Evolutionary conservation across 2,888 invertebrate species (phyloP).

Genomic region (Abrostola tripartita): DNA sequence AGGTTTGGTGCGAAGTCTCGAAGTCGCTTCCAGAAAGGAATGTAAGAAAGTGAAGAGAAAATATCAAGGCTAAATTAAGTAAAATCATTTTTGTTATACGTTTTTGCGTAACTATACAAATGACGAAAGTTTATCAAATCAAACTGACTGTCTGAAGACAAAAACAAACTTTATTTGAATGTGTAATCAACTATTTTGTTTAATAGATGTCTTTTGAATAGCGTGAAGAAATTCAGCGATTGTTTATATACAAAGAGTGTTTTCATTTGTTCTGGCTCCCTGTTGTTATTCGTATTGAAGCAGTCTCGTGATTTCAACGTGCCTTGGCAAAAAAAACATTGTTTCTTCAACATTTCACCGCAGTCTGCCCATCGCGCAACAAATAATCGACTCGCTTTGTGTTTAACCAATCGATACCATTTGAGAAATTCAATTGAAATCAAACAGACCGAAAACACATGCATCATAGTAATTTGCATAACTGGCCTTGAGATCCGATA

Average conservation of each 20-base stretch:
- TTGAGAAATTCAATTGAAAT: constrained; percentile 67
- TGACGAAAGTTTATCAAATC: background rate
- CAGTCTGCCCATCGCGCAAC: constrained; percentile 31
- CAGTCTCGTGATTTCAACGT: constrained; percentile 20
- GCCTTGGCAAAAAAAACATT: constrained; percentile 19
- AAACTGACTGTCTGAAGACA: constrained; percentile 11
- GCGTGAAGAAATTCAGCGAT: constrained; percentile 38
- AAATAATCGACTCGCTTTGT: constrained; percentile 24
- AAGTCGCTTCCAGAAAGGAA: no score
- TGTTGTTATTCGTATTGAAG: constrained; percentile 33
- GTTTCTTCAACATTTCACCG: constrained; percentile 35
- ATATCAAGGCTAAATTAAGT: no score
- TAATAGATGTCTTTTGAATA: constrained; percentile 13
- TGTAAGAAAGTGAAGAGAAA: no score
- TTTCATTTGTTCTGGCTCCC: constrained; percentile 22
- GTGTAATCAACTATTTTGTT: constrained; percentile 17
- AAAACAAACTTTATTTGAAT: constrained; percentile 6
- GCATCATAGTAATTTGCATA: constrained; percentile 67
- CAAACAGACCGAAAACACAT: constrained; percentile 78
- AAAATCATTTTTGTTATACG: no score
- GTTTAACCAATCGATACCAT: constrained; percentile 59
- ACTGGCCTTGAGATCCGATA: constrained; percentile 61
- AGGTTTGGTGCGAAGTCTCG: no score
- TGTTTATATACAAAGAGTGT: constrained; percentile 37
- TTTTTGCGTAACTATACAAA: background rate